These are phyloP conservation scores for Leptobrachium leishanense DNA, from an alignment of 2,113 vertebrate species.

Conservation along the genomic window DNA sequence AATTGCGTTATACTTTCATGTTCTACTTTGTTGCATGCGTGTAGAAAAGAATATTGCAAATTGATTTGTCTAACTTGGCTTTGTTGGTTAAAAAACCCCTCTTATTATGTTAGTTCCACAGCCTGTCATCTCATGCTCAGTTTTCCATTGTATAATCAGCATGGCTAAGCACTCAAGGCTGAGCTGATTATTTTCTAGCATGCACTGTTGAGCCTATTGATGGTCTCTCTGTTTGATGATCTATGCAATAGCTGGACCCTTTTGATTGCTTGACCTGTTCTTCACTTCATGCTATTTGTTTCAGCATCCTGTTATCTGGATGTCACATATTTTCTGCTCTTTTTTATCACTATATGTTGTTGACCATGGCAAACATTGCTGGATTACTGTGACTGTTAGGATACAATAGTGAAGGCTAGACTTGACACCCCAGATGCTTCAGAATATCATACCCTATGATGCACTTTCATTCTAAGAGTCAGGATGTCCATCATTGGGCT, in stretches of 20 bases:
- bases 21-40: conserved; percentile 84
- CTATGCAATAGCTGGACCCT: conserved; percentile 83
- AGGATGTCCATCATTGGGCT: too few species aligned
- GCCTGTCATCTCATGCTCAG: conserved; percentile 66
- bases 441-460: too few species aligned
- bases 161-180: conserved; percentile 77
- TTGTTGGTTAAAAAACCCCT: conserved; percentile 72
- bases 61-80: conserved; percentile 85
- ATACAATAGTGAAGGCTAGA: too few species aligned
- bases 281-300: conserved; percentile 61
- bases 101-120: conserved; percentile 73
- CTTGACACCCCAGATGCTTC: too few species aligned
- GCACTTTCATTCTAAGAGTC: too few species aligned
- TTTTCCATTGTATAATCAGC: conserved; percentile 72
- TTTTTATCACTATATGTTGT: too few species aligned
- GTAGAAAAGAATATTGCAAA: conserved; percentile 91
- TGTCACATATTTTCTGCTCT: not conserved
- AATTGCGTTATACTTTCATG: conserved; percentile 93
- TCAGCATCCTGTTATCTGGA: conserved; percentile 65
- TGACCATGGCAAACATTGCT: too few species aligned
- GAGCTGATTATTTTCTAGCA: conserved; percentile 84
- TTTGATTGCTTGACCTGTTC: conserved; percentile 84
- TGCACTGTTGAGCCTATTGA: conserved; percentile 77
- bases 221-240: conserved; percentile 84
- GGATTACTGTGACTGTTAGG: too few species aligned